Conservation (phyloP, 2,888 invertebrate genomes). For the Atethmia centrago region DNA sequence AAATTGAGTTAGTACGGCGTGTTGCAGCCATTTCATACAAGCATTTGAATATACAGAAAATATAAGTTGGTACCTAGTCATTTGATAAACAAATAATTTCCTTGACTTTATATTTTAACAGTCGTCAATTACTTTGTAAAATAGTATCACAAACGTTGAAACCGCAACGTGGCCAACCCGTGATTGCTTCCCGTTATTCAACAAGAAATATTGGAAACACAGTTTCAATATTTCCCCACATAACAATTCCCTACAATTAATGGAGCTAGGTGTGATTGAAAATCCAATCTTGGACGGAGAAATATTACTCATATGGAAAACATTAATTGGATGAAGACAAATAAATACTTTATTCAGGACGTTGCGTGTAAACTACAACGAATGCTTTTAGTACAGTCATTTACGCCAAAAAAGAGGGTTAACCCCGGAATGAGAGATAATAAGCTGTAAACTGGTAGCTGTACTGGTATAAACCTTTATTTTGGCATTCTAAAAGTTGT, state of each 20-base stretch:
- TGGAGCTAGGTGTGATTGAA: conserved; percentile 12
- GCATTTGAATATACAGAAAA: too few relatives aligned
- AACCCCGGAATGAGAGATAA: too few relatives aligned
- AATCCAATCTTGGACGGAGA: conserved; percentile 7
- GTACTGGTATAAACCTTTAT: too few relatives aligned
- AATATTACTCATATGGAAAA: background rate
- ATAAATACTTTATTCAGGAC: background rate
- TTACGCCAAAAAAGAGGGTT: too few relatives aligned
- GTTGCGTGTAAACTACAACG: background rate
- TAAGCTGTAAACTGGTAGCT: too few relatives aligned
- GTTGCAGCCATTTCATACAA: too few relatives aligned
- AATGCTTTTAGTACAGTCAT: too few relatives aligned
- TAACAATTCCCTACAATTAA: background rate
- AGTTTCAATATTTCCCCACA: conserved; percentile 9
- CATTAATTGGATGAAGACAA: background rate
- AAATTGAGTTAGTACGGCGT: too few relatives aligned
- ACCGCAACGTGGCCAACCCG: background rate
- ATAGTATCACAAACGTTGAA: background rate
- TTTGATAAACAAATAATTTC: background rate
- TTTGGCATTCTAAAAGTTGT: too few relatives aligned
- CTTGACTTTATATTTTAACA: background rate
- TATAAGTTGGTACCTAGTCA: too few relatives aligned
- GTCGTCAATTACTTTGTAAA: background rate
- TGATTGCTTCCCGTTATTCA: conserved; percentile 18
- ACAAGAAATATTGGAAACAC: conserved; percentile 15